phyloP scores from a whole-genome alignment of 2,797 vertebrate species.

The Pangasius larnaudii region DNA sequence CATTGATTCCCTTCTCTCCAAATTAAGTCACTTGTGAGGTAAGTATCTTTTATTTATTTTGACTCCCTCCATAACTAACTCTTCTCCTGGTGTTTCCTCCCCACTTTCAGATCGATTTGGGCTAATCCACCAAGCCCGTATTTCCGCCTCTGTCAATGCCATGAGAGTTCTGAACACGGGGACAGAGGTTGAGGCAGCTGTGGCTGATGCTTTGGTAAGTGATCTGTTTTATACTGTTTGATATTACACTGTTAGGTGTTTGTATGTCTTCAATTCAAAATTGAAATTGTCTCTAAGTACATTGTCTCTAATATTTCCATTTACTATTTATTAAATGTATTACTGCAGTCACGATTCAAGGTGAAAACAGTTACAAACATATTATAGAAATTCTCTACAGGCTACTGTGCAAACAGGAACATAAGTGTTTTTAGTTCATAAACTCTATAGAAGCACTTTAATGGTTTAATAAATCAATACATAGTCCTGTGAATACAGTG shows the following conservation, averaged over 20 bases:
- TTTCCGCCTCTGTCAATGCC: slow-evolving; percentile 91
- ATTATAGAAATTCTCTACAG: not conserved
- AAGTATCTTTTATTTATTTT: slow-evolving; percentile 59
- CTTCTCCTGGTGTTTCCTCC: slow-evolving; percentile 2
- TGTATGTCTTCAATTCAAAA: not conserved
- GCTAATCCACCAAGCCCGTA: slow-evolving; percentile 89
- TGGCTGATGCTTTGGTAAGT: slow-evolving; percentile 96
- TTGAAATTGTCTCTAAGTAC: not conserved
- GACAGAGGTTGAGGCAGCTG: slow-evolving; percentile 95
- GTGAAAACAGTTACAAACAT: not conserved
- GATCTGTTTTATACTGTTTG: not conserved
- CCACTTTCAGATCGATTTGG: slow-evolving; percentile 87
- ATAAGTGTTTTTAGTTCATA: not conserved
- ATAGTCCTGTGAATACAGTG: not conserved
- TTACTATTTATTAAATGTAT: not conserved
- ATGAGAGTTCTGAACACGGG: slow-evolving; percentile 95
- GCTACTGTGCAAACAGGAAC: not conserved
- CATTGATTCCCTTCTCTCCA: not conserved
- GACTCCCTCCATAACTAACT: not conserved
- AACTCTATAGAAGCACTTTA: not conserved
- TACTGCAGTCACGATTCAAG: not conserved
- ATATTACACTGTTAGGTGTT: not conserved
- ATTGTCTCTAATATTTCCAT: not conserved
- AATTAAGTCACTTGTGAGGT: slow-evolving; percentile 34
- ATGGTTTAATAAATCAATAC: not conserved